Evolutionary conservation across 2,797 vertebrate species (phyloP), one percentile per base, ranked within the genome.

Genomic region (Pangasius mekongensis): DNA sequence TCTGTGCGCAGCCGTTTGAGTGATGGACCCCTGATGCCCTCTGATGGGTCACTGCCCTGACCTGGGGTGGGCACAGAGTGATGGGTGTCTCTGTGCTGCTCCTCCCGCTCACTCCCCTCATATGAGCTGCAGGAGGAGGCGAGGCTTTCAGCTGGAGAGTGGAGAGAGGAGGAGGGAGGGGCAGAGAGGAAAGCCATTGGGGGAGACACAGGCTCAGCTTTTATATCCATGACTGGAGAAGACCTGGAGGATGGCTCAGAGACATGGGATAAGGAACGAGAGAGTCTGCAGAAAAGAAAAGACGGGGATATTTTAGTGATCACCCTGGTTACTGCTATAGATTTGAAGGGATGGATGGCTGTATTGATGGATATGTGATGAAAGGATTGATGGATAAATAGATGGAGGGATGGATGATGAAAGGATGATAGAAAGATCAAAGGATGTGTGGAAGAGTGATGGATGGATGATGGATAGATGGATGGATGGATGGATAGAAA

Each of bases 111-210:
- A 2, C 98, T 99, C 91, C 97, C 98, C 0, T 99, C 98, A 0
- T 98, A 98, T 73, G 98, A 98, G 94, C 98, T 98, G 95, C 97
- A 98, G 67, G 98, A 98, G 90, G 98, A 98, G 95, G 97, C 97
- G 76, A 98, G 94, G 92, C 98, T 99, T 95, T 98, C 97, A 8
- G 96, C 97, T 0, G 98, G 98, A 58, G 98, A 99, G 91, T 97
- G 96, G 1, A 97, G 97, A 18, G 91, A 93, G 58, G 92, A 96
- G 6, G 91, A 90, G 0, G 92, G 95, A 0, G 86, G 94, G 71
- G 95, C 95, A 66, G 89, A 94, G 71, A 96, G 94, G 94, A 97
- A 98, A 81, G 95, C 96, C 0, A 97, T 96, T 0, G 97, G 97
- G 83, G 98, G 98, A 56, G 98, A 99, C 87, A 97, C 96, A 0